phyloP scores from a whole-genome alignment of 1,140 invertebrate genomes.

The Parapsyche elsis region DNA sequence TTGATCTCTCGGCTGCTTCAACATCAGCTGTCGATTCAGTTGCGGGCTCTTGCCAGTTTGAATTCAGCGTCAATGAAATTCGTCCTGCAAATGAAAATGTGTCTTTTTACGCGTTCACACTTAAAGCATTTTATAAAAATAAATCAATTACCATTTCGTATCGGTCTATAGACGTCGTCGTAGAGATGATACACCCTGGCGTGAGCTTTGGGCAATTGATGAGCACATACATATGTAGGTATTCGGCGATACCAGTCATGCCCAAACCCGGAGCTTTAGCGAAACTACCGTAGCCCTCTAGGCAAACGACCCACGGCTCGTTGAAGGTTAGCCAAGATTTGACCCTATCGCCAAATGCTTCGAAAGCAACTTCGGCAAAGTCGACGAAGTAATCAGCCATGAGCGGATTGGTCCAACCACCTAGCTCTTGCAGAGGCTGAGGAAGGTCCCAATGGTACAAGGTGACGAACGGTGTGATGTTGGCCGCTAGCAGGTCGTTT shows the following conservation, averaged over 20 bases:
- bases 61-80: constrained; percentile 66
- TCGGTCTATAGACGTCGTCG: constrained; percentile 44
- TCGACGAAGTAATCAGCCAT: constrained; percentile 65
- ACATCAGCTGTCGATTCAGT: constrained; percentile 60
- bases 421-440: constrained; percentile 61
- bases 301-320: constrained; percentile 61
- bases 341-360: constrained; percentile 64
- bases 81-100: constrained; percentile 58
- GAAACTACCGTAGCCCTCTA: constrained; percentile 59
- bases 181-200: constrained; percentile 61
- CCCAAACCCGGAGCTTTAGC: constrained; percentile 59
- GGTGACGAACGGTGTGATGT: constrained; percentile 69
- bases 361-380: constrained; percentile 62
- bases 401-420: constrained; percentile 61
- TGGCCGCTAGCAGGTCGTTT: constrained; percentile 65
- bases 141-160: constrained; percentile 31
- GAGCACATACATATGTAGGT: constrained; percentile 62
- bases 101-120: neutral
- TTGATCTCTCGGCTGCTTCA: constrained; percentile 62
- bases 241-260: constrained; percentile 59
- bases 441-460: constrained; percentile 64
- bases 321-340: constrained; percentile 66
- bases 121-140: neutral
- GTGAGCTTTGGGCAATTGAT: constrained; percentile 60
- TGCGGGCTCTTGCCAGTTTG: constrained; percentile 65